phyloP scores from a whole-genome alignment of 2,113 vertebrate genomes.

The Centropus unirufus region DNA sequence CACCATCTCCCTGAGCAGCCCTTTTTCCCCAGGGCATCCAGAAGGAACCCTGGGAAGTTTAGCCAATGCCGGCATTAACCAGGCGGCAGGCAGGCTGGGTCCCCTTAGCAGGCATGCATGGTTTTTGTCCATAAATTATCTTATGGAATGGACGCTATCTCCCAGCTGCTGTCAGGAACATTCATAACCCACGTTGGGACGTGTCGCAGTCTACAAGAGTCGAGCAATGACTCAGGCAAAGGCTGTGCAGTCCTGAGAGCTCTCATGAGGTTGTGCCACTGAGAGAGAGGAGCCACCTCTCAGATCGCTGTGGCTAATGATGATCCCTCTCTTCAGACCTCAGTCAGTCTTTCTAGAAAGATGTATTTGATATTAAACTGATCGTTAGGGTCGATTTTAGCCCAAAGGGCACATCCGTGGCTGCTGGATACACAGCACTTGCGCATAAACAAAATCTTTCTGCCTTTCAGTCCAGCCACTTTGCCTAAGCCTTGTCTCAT shows the following conservation, averaged over 20 bases:
- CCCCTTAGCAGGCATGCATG: background rate
- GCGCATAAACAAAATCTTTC: background rate
- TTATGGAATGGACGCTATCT: accelerated
- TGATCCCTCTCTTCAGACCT: background rate
- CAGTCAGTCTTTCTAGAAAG: background rate
- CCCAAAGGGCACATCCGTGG: background rate
- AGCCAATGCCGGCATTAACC: background rate
- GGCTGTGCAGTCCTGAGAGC: background rate
- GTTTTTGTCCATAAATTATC: background rate
- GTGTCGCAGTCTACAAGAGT: accelerated
- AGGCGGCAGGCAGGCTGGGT: background rate
- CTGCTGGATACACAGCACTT: background rate
- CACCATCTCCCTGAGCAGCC: background rate
- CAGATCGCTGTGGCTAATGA: background rate
- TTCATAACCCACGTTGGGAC: background rate
- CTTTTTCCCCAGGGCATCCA: background rate
- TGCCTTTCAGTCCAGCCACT: background rate
- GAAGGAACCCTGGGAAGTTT: background rate
- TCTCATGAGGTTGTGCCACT: background rate
- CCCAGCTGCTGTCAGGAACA: background rate
- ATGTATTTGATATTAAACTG: background rate
- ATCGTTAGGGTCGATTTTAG: background rate
- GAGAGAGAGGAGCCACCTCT: background rate
- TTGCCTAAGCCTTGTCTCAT: background rate
- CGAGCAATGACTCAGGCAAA: background rate